Percentiles rank a stretch among this genome's conserved stretches.
Conservation (phyloP, 2,888 invertebrate genomes). For the Lepas anatifera region DNA sequence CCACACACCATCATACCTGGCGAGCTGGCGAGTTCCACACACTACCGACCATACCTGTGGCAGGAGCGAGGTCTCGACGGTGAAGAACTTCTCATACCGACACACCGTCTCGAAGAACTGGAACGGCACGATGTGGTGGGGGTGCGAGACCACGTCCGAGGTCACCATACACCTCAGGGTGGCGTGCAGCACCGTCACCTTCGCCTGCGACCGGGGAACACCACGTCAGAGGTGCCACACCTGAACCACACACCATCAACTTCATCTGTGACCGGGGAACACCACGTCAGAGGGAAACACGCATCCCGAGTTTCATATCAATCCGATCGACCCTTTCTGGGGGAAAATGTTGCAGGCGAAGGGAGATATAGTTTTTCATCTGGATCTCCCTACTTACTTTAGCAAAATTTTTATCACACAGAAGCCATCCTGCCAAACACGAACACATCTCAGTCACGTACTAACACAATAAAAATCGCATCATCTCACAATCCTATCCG, state of each 20-base stretch:
- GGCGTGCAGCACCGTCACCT: conserved; percentile 34
- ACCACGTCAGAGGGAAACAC: neutral
- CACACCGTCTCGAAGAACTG: conserved; percentile 40
- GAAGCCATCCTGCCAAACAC: no score
- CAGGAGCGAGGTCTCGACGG: conserved; percentile 30
- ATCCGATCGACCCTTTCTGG: neutral
- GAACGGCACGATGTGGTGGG: conserved; percentile 37
- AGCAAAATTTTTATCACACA: no score
- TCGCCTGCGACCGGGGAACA: conserved; percentile 28
- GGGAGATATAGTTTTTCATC: neutral
- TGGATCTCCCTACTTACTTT: no score
- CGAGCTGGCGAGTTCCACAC: no score
- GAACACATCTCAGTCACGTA: no score
- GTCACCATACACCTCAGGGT: conserved; percentile 38
- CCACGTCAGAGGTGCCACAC: no score
- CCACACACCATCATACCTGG: no score
- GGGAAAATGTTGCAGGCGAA: neutral
- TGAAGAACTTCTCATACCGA: conserved; percentile 44
- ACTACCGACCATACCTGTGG: neutral
- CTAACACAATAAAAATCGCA: no score
- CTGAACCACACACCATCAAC: no score
- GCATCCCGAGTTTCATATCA: neutral
- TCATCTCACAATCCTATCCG: no score
- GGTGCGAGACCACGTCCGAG: conserved; percentile 37
- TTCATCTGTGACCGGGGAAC: neutral